Conservation (phyloP, 2,888 invertebrate genomes). For the Netelia melanura region DNA sequence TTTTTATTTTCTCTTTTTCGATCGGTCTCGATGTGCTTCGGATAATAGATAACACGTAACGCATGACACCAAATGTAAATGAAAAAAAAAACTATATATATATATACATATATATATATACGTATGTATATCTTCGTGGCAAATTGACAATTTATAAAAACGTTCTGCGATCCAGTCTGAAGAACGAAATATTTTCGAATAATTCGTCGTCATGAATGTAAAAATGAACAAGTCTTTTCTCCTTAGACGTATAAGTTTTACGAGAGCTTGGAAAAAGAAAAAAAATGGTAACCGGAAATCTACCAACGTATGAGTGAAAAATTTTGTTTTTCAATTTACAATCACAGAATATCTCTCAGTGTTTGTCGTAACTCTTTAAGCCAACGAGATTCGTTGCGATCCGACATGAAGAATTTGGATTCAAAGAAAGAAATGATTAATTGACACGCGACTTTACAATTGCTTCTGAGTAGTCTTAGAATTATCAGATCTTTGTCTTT, state of each 20-base stretch:
- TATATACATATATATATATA: neutral
- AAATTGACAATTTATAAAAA: conserved; percentile 35
- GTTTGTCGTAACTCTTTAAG: conserved; percentile 20
- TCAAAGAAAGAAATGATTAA: conserved; percentile 2
- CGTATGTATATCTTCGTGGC: conserved; percentile 8
- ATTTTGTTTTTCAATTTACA: conserved; percentile 40
- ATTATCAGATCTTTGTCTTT: conserved; percentile 39
- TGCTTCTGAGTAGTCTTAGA: conserved; percentile 27
- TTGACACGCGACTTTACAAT: conserved; percentile 15
- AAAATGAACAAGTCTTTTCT: conserved; percentile 19
- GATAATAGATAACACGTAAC: conserved; percentile 39
- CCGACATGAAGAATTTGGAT: conserved; percentile 13
- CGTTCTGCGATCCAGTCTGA: conserved; percentile 31
- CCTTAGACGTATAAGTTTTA: conserved; percentile 2
- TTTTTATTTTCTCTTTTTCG: conserved; percentile 34
- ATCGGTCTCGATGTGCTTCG: conserved; percentile 55
- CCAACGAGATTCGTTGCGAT: neutral
- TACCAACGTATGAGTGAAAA: conserved; percentile 29
- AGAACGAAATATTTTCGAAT: conserved; percentile 25
- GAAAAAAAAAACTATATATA: neutral
- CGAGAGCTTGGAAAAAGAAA: neutral
- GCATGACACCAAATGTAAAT: conserved; percentile 17
- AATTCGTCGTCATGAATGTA: conserved; percentile 17
- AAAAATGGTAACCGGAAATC: conserved; percentile 23
- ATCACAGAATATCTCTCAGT: conserved; percentile 30